Conservation (phyloP, 35 echinoderm and acorn worm genomes). For the Diadema setosum region DNA sequence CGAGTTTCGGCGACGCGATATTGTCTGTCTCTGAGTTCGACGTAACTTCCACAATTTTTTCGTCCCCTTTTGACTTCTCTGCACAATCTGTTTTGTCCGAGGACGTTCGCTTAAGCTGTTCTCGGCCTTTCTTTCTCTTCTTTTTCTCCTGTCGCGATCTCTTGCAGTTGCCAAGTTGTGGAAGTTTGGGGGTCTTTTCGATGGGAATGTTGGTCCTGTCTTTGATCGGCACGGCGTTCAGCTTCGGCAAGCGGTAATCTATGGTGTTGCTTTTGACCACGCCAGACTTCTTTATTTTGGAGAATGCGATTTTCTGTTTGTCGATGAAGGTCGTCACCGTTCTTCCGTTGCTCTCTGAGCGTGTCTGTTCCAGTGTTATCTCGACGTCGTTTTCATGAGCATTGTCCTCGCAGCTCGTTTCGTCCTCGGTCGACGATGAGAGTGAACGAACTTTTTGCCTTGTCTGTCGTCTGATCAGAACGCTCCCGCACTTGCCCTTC, state of each 20-base stretch:
- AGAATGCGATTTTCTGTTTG: neutral
- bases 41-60: no score
- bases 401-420: neutral
- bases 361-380: neutral
- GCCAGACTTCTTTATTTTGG: neutral
- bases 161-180: neutral
- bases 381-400: neutral
- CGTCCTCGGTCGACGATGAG: neutral
- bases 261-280: neutral
- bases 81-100: neutral
- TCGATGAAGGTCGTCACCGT: neutral
- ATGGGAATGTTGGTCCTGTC: neutral
- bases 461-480: neutral
- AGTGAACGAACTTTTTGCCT: neutral
- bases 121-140: neutral
- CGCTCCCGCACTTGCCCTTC: neutral
- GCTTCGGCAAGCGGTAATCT: neutral
- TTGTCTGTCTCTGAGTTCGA: neutral
- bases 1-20: neutral
- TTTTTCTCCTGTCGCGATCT: neutral
- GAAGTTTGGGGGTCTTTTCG: neutral
- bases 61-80: neutral
- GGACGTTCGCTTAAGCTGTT: neutral
- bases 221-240: neutral
- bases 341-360: neutral